Conservation (phyloP, 2,888 invertebrate genomes). For the Trichacis sp. region DNA sequence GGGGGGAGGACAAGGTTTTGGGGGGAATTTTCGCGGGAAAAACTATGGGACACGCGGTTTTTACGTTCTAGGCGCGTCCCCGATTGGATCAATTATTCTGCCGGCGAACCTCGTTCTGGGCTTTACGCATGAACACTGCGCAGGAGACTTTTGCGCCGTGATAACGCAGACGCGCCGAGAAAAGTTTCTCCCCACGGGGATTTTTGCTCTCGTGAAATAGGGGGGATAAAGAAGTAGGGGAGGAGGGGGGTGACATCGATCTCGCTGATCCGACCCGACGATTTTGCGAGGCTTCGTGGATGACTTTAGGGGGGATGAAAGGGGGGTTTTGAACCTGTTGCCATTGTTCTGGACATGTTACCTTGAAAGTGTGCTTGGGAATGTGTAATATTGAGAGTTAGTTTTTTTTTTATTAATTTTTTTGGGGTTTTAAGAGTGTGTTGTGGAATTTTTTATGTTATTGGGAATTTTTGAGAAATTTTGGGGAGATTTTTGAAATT, state of each 20-base stretch:
- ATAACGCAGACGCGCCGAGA: not conserved
- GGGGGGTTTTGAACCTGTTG: slow-evolving; percentile 1
- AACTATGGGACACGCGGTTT: too few relatives aligned
- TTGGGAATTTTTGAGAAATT: too few relatives aligned
- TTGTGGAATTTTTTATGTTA: too few relatives aligned
- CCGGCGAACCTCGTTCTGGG: slow-evolving; percentile 50
- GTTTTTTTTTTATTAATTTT: too few relatives aligned
- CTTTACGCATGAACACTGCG: slow-evolving; percentile 50
- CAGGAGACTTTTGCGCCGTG: slow-evolving; percentile 4
- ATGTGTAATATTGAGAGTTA: too few relatives aligned
- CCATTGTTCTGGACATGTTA: too few relatives aligned
- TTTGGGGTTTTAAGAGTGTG: too few relatives aligned
- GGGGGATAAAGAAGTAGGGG: not conserved
- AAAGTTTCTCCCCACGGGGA: not conserved
- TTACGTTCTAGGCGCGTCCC: slow-evolving; percentile 51
- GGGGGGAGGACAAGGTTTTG: slow-evolving; percentile 6
- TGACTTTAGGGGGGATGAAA: too few relatives aligned
- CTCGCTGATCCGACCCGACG: not conserved
- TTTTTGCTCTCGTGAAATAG: not conserved
- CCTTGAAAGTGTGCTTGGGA: too few relatives aligned
- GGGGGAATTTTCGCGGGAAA: too few relatives aligned
- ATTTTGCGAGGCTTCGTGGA: too few relatives aligned
- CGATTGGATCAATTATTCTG: slow-evolving; percentile 58
- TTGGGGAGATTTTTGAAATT: too few relatives aligned
- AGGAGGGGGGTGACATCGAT: not conserved